These are phyloP conservation scores for Drosophila siamana DNA, from an alignment of 2,888 invertebrate genomes.

Conservation along the genomic window DNA sequence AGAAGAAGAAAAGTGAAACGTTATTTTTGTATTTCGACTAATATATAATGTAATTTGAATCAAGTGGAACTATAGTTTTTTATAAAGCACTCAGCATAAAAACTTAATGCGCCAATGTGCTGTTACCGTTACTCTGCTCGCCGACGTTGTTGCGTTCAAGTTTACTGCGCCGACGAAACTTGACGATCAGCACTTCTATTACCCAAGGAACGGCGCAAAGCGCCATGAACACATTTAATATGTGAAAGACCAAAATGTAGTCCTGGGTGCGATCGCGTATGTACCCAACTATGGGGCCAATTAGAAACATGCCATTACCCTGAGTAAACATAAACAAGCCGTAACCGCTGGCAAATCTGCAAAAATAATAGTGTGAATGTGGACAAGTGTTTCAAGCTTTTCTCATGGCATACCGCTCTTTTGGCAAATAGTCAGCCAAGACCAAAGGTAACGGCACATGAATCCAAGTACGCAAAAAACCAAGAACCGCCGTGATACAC, in stretches of 20 bases:
- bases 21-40: not conserved
- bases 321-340: slow-evolving; percentile 91
- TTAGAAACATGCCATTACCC: slow-evolving; percentile 89
- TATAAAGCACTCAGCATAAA: not conserved
- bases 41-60: not conserved
- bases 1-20: not conserved
- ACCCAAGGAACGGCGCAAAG: slow-evolving; percentile 90
- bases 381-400: not conserved
- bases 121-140: slow-evolving; percentile 27
- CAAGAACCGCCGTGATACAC: slow-evolving; percentile 88
- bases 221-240: slow-evolving; percentile 88
- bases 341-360: slow-evolving; percentile 89
- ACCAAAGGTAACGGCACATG: slow-evolving; percentile 90
- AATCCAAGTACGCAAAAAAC: slow-evolving; percentile 89
- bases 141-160: slow-evolving; percentile 63
- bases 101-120: slow-evolving; percentile 10
- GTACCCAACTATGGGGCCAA: slow-evolving; percentile 89
- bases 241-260: slow-evolving; percentile 89
- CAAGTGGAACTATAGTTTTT: too few species aligned
- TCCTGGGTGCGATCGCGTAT: slow-evolving; percentile 88
- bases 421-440: slow-evolving; percentile 89
- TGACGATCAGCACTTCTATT: slow-evolving; percentile 86
- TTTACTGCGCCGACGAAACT: slow-evolving; percentile 72
- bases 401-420: slow-evolving; percentile 85
- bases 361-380: slow-evolving; percentile 1